Percentiles rank a stretch among this genome's conserved stretches.
phyloP scores from a whole-genome alignment of 92 coral and sea anemone genomes.

The Micromussa lordhowensis region DNA sequence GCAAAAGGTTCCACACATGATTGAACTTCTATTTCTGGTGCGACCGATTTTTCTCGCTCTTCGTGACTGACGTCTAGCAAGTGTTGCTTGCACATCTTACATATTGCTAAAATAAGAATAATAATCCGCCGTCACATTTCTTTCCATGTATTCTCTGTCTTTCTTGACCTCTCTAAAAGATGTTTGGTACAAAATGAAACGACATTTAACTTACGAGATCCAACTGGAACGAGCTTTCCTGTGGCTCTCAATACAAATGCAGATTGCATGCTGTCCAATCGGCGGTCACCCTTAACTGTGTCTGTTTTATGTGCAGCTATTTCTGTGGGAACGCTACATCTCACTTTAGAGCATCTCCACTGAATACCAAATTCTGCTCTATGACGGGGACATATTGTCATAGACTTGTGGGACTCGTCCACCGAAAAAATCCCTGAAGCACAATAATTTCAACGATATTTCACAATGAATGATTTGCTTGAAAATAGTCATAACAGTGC shows the following conservation, averaged over 20 bases:
- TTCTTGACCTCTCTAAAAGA: background rate
- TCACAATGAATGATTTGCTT: too few species aligned
- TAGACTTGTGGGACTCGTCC: slow-evolving; percentile 27
- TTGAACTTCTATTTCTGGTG: background rate
- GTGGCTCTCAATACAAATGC: too few species aligned
- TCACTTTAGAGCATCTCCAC: too few species aligned
- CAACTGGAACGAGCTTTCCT: too few species aligned
- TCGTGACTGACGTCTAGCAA: slow-evolving; percentile 6
- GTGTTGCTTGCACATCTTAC: slow-evolving; percentile 16
- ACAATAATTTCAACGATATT: background rate
- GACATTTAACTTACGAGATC: slow-evolving; percentile 61
- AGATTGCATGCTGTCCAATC: too few species aligned
- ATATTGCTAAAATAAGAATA: slow-evolving; percentile 7
- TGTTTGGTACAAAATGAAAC: background rate
- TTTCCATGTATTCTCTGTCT: background rate
- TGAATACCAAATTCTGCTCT: slow-evolving; percentile 51
- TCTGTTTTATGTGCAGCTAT: too few species aligned
- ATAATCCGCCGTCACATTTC: background rate
- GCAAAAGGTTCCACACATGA: background rate
- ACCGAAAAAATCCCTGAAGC: slow-evolving; percentile 34
- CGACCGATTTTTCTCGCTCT: background rate
- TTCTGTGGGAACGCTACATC: too few species aligned
- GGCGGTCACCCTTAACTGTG: too few species aligned
- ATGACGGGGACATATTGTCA: slow-evolving; percentile 50
- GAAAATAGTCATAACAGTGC: too few species aligned